A percentile compares a stretch with the other conserved stretches of the same genome.
Conservation (phyloP, 1,140 invertebrate species). For the Homarus americanus region DNA sequence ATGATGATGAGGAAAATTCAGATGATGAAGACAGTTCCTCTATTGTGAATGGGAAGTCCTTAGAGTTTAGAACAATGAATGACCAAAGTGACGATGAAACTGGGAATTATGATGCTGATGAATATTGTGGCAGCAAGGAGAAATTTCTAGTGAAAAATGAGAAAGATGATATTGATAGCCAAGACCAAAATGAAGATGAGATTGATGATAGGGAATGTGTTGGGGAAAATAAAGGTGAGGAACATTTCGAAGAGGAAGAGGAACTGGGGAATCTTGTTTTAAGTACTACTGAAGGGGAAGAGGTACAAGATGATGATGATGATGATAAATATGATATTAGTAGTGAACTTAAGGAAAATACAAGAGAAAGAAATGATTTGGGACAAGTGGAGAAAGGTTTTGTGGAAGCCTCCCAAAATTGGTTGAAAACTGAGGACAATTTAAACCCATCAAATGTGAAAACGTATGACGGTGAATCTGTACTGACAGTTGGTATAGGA, state of each 20-base stretch:
- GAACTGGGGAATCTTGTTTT: not conserved
- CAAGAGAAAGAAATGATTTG: not conserved
- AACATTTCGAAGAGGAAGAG: slow-evolving; percentile 76
- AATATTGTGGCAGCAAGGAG: not conserved
- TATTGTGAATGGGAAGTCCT: slow-evolving; percentile 18
- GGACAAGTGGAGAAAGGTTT: not conserved
- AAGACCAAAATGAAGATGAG: slow-evolving; percentile 21
- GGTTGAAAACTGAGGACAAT: not conserved
- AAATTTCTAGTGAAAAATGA: not conserved
- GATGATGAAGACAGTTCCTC: slow-evolving; percentile 5
- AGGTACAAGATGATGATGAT: slow-evolving; percentile 33
- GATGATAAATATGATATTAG: not conserved
- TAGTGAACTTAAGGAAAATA: not conserved
- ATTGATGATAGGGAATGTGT: not conserved
- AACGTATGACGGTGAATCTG: not conserved
- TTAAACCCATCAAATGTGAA: not conserved
- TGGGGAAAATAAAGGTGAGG: slow-evolving; percentile 76
- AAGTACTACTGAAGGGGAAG: slow-evolving; percentile 16
- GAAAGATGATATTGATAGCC: slow-evolving; percentile 19
- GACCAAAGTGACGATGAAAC: slow-evolving; percentile 39
- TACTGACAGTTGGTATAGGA: not conserved
- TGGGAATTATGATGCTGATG: not conserved
- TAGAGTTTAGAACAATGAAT: slow-evolving; percentile 10
- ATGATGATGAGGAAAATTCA: not conserved
- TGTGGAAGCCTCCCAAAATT: not conserved